Conservation (phyloP, 1,140 invertebrate genomes). For the Panulirus ornatus region DNA sequence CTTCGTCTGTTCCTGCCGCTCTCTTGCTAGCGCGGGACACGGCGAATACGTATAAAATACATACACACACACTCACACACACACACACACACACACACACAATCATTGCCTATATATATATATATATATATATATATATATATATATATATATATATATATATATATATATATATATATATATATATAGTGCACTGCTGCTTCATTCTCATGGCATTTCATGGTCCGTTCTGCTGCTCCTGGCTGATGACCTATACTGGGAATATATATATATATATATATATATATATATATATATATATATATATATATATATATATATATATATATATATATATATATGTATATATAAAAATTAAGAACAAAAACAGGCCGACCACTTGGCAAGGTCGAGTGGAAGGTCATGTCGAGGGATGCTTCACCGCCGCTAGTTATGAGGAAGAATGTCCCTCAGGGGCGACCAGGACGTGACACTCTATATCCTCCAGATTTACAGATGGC, state of each 20-base stretch:
- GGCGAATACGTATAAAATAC: too few relatives aligned
- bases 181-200: too few relatives aligned
- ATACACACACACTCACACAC: too few relatives aligned
- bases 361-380: neutral
- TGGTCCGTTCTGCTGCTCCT: too few relatives aligned
- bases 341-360: neutral
- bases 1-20: neutral
- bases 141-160: neutral
- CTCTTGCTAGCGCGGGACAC: neutral
- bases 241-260: too few relatives aligned
- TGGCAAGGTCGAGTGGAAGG: neutral
- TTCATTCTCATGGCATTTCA: too few relatives aligned
- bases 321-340: neutral
- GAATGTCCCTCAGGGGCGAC: too few relatives aligned
- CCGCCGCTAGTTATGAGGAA: too few relatives aligned
- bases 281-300: slow-evolving; percentile 7
- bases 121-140: neutral
- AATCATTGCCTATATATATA: neutral
- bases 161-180: neutral
- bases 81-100: neutral
- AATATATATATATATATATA: slow-evolving; percentile 6
- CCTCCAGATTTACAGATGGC: too few relatives aligned
- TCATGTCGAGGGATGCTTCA: too few relatives aligned
- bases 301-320: neutral
- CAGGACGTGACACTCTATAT: too few relatives aligned